Conservation (phyloP, 2,888 invertebrate genomes). For the Enoplolaimus lenunculus region DNA sequence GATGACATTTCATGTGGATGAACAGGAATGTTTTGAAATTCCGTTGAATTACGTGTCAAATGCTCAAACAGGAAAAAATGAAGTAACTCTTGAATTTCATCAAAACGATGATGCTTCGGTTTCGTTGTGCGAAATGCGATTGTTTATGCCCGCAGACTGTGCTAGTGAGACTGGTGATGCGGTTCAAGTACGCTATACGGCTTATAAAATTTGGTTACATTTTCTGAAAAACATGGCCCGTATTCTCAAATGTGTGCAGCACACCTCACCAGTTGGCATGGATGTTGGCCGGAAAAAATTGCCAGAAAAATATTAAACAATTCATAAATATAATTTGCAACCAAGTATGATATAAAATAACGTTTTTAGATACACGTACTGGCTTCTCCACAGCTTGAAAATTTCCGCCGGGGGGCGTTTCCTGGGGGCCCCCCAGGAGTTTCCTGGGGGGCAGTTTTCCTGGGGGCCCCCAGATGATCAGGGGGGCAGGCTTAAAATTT, state of each 20-base stretch:
- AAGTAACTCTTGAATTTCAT: constrained; percentile 82
- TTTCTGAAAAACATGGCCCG: constrained; percentile 6
- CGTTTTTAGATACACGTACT: too few species aligned
- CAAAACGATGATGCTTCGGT: constrained; percentile 89
- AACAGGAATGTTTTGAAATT: constrained; percentile 56
- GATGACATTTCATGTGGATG: constrained; percentile 34
- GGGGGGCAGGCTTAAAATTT: too few species aligned
- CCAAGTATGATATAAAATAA: too few species aligned
- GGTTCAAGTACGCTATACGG: constrained; percentile 49
- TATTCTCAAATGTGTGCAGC: too few species aligned
- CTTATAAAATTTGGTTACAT: constrained; percentile 7
- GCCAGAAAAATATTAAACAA: constrained; percentile 16
- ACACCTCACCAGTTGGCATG: too few species aligned
- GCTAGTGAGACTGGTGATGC: constrained; percentile 58
- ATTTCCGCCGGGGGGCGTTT: too few species aligned
- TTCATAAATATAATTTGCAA: too few species aligned
- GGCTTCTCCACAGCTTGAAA: too few species aligned
- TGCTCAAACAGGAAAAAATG: constrained; percentile 87
- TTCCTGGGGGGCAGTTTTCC: too few species aligned
- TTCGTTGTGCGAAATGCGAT: constrained; percentile 88
- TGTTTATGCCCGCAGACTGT: constrained; percentile 77
- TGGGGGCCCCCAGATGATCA: too few species aligned
- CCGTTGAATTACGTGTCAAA: constrained; percentile 89
- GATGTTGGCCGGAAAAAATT: constrained; percentile 17
- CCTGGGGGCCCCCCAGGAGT: too few species aligned